Percentiles rank a stretch among this genome's conserved stretches.
phyloP scores from a whole-genome alignment of 2,888 invertebrate species.

The Lasioglossum lativentre region DNA sequence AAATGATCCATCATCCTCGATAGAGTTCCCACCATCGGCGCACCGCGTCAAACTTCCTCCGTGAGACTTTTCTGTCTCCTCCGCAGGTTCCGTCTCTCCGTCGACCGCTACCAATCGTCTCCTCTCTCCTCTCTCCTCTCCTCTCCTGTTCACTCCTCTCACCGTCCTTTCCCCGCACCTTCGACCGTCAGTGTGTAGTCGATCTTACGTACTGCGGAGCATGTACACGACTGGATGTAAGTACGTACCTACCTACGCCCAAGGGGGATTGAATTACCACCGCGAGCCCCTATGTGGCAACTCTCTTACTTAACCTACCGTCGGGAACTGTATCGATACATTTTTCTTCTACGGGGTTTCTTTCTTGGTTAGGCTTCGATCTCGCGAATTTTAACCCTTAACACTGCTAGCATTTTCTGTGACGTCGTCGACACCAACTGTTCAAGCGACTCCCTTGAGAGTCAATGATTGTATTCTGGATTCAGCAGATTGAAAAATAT shows the following conservation, averaged over 20 bases:
- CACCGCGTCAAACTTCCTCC: slow-evolving; percentile 33
- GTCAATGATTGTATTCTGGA: too few relatives aligned
- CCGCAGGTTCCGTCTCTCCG: slow-evolving; percentile 6
- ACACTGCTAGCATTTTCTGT: too few relatives aligned
- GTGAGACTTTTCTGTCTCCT: slow-evolving; percentile 43
- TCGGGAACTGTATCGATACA: slow-evolving; percentile 82
- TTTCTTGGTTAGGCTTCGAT: not conserved
- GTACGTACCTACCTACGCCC: slow-evolving; percentile 74
- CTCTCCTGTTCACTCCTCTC: not conserved
- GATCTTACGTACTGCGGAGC: slow-evolving; percentile 67
- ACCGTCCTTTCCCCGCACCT: not conserved
- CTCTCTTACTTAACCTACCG: slow-evolving; percentile 81
- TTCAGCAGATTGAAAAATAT: too few relatives aligned
- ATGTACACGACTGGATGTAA: slow-evolving; percentile 65
- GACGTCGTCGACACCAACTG: too few relatives aligned
- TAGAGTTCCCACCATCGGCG: not conserved
- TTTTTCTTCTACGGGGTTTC: slow-evolving; percentile 71
- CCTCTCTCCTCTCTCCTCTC: not conserved
- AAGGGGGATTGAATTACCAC: slow-evolving; percentile 77
- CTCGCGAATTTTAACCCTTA: not conserved
- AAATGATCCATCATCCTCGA: slow-evolving; percentile 11
- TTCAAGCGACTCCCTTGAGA: too few relatives aligned
- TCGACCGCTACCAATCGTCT: slow-evolving; percentile 9
- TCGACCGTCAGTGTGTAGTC: slow-evolving; percentile 58
- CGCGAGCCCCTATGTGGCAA: slow-evolving; percentile 81